These are phyloP conservation scores for Ylistrum balloti DNA, from an alignment of 1,140 invertebrate genomes.

Conservation along the genomic window DNA sequence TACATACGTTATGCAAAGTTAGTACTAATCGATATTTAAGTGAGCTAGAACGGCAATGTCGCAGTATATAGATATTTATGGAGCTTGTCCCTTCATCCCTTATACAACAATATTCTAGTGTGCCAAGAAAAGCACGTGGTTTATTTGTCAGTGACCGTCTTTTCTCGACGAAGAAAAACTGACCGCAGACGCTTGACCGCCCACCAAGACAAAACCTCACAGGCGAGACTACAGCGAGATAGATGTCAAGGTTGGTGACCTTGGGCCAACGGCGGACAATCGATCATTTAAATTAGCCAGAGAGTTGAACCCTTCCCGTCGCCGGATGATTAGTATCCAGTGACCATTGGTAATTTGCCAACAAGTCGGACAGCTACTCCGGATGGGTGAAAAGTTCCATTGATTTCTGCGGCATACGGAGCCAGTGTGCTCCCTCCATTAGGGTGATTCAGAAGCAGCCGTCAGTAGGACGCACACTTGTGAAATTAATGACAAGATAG, in stretches of 20 bases:
- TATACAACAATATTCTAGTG: no score
- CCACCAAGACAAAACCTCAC: neutral
- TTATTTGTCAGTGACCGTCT: no score
- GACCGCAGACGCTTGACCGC: neutral
- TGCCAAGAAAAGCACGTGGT: no score
- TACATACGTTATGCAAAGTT: no score
- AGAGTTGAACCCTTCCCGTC: neutral
- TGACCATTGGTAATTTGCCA: neutral
- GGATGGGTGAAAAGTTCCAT: no score
- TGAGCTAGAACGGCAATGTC: no score
- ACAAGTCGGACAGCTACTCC: conserved; percentile 1
- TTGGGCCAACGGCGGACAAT: neutral
- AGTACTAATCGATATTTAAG: no score
- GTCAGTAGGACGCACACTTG: no score
- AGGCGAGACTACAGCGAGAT: neutral
- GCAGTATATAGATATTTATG: no score
- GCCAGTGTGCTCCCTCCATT: neutral
- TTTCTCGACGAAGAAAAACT: neutral
- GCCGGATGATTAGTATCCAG: neutral
- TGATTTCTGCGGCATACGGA: neutral
- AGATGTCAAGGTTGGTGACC: neutral
- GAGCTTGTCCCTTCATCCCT: no score
- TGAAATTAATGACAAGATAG: no score
- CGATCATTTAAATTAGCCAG: neutral
- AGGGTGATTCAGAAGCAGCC: no score